These are phyloP conservation scores for Leptopilina myrica DNA, from an alignment of 2,888 invertebrate species.

Conservation along the genomic window DNA sequence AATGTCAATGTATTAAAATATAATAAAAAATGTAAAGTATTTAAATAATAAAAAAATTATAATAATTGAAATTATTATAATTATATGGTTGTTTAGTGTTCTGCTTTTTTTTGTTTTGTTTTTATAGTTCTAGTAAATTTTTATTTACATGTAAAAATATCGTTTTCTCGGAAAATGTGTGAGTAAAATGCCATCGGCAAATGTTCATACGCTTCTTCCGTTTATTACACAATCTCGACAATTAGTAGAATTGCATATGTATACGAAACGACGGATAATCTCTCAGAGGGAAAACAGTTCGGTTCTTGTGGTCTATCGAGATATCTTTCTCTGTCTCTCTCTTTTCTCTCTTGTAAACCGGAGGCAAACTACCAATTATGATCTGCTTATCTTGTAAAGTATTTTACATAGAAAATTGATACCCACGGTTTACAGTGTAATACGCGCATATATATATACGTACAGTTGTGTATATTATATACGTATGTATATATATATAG, in stretches of 20 bases:
- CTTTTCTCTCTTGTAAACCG: slow-evolving; percentile 38
- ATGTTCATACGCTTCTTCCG: slow-evolving; percentile 25
- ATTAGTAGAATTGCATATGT: slow-evolving; percentile 25
- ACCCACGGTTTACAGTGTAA: slow-evolving; percentile 27
- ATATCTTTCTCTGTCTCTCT: slow-evolving; percentile 42
- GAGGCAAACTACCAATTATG: slow-evolving; percentile 50
- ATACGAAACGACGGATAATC: slow-evolving; percentile 28
- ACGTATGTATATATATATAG: neutral
- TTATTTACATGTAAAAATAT: too few species aligned
- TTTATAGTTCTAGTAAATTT: too few species aligned
- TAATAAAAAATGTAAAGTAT: too few species aligned
- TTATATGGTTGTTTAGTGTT: too few species aligned
- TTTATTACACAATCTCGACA: slow-evolving; percentile 25
- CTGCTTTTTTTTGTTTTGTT: too few species aligned
- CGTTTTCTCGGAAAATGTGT: neutral
- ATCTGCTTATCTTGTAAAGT: slow-evolving; percentile 44
- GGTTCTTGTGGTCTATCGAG: slow-evolving; percentile 44
- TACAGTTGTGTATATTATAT: too few species aligned
- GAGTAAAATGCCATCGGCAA: neutral
- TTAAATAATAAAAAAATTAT: too few species aligned
- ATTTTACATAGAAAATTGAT: slow-evolving; percentile 53
- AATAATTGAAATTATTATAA: too few species aligned
- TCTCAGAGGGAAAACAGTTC: slow-evolving; percentile 24
- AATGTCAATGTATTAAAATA: too few species aligned
- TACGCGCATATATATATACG: neutral